Conservation (phyloP, 2,113 vertebrate genomes). For the Empidonax alnorum region DNA sequence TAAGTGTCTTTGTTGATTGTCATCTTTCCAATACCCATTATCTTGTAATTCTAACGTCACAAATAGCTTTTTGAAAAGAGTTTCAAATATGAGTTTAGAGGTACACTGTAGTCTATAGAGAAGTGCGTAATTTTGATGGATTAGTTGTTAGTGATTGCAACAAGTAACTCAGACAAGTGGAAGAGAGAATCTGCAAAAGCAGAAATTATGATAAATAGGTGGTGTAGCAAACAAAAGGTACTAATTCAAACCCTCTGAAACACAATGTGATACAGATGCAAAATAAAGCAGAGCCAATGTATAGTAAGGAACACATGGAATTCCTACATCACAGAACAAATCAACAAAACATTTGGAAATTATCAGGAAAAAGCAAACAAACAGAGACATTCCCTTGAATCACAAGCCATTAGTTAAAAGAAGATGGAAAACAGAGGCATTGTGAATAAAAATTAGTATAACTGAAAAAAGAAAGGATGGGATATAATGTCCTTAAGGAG, state of each 20-base stretch:
- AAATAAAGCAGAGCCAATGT: background rate
- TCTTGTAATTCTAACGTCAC: background rate
- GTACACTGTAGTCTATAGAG: background rate
- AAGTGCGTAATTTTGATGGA: background rate
- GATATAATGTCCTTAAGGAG: background rate
- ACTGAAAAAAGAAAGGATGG: background rate
- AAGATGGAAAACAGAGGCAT: background rate
- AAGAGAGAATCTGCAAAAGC: background rate
- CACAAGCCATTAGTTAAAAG: background rate
- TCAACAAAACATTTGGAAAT: constrained; percentile 27
- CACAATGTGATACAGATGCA: background rate
- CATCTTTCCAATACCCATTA: background rate
- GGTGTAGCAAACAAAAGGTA: background rate
- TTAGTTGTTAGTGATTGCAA: background rate
- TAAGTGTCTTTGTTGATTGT: background rate
- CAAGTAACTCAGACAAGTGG: background rate
- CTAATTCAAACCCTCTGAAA: background rate
- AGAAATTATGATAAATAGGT: background rate
- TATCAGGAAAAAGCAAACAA: constrained; percentile 34
- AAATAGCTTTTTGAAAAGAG: background rate
- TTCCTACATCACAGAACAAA: background rate
- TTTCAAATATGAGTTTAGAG: background rate
- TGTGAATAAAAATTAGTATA: background rate
- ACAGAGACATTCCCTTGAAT: background rate
- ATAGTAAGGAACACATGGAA: constrained; percentile 12